Evolutionary conservation across 2,797 vertebrate species (phyloP), one percentile per base, ranked within the genome.

Genomic region (Etheostoma nigrum): DNA sequence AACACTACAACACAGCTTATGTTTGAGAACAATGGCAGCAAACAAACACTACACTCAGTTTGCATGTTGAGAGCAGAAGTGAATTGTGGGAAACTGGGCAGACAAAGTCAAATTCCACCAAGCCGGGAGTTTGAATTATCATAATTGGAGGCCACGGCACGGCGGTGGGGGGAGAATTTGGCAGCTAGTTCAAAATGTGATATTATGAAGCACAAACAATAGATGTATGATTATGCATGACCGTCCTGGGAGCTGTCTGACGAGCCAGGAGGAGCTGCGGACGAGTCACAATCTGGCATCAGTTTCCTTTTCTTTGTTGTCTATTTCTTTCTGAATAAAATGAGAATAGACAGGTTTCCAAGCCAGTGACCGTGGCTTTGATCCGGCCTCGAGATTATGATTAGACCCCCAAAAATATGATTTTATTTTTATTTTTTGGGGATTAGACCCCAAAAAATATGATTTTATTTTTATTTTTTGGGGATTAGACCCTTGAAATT

Each of bases 131-230:
- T 74, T 74, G 79, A 82, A 93, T 93, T 82, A 92, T 93, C 76
- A 92, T 90, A 93, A 93, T 86, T 88, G 84, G 83, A 88, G 86
- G 92, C 86, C 84, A 69, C 66, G 59, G 74, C 25, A 23, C 21
- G 63, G 88, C 51, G 14, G 21, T 21, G 74, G 81, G 21, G 40
- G 74, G 81, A 53, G 78, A 30, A 21, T 70, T 23, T 78, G 81
- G 90, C 88, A 92, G 82, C 62, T 83, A 51, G 66, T 86, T 86
- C 81, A 81, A 84, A 74, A 90, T 69, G 78, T 88, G 87, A 92
- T 92, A 86, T 90, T 67, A 83, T 86, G 76, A 86, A 79, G 62
- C 61, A 27, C 79, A 80, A 84, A 93, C 89, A 93, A 93, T 83
- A 58, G 85, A 91, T 83, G 85, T 82, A 19, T 74, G 67, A 68